Conservation (phyloP, 2,797 vertebrate genomes). For the Neosilurus mollespiculum region DNA sequence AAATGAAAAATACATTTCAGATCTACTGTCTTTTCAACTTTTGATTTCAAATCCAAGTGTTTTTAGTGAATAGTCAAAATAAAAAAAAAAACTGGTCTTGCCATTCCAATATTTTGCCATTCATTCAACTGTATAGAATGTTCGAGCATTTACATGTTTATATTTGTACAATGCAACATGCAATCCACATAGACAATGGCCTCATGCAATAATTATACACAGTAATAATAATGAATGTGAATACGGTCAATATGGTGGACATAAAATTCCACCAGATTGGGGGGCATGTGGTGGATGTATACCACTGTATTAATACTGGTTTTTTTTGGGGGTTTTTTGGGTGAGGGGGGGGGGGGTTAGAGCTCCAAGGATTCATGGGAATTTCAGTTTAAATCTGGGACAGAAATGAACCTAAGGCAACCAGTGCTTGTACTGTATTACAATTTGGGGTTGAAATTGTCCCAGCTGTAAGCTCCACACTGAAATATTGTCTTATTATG, state of each 20-base stretch:
- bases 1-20: too few species aligned
- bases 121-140: background rate
- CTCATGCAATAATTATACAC: background rate
- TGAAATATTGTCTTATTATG: background rate
- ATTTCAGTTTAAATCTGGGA: background rate
- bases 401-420: too few species aligned
- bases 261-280: background rate
- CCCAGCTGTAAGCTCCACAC: background rate
- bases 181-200: background rate
- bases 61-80: too few species aligned
- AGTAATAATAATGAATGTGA: background rate
- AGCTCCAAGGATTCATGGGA: background rate
- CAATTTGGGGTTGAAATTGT: background rate
- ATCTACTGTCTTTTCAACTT: too few species aligned
- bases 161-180: background rate
- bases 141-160: background rate
- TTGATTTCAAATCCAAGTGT: too few species aligned
- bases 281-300: background rate
- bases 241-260: background rate
- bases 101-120: background rate
- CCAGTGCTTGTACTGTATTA: too few species aligned
- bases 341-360: too few species aligned
- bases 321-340: too few species aligned
- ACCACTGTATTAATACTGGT: too few species aligned
- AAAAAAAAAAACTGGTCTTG: background rate